Percentiles rank a stretch among this genome's conserved stretches.
Evolutionary conservation across 2,888 invertebrate genomes (phyloP).

Genomic region (Agrotis puta): DNA sequence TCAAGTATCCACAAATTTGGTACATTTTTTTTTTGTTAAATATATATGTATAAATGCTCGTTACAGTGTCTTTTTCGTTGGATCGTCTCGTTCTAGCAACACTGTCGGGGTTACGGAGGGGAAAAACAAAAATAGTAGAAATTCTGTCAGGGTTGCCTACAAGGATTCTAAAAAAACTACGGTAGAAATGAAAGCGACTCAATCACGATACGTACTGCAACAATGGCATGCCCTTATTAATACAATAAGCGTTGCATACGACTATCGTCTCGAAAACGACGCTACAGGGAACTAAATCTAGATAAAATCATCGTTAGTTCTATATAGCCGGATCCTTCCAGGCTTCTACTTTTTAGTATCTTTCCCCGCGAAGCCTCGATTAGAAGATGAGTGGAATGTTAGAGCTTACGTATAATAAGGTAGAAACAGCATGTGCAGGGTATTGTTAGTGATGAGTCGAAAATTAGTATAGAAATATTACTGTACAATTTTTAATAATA

Average conservation of each 20-base stretch:
- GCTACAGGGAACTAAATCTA: slow-evolving; percentile 81
- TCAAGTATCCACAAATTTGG: slow-evolving; percentile 85
- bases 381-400: slow-evolving; percentile 81
- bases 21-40: slow-evolving; percentile 77
- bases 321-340: slow-evolving; percentile 73
- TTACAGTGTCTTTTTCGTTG: slow-evolving; percentile 89
- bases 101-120: slow-evolving; percentile 75
- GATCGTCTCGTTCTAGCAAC: slow-evolving; percentile 82
- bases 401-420: slow-evolving; percentile 83
- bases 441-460: slow-evolving; percentile 90
- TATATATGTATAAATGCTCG: slow-evolving; percentile 86
- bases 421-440: slow-evolving; percentile 76
- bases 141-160: slow-evolving; percentile 71
- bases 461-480: slow-evolving; percentile 81
- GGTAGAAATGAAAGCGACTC: slow-evolving; percentile 80
- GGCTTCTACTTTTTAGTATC: slow-evolving; percentile 73
- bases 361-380: slow-evolving; percentile 77
- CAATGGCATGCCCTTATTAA: slow-evolving; percentile 89
- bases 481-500: slow-evolving; percentile 57
- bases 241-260: slow-evolving; percentile 91
- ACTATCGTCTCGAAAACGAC: slow-evolving; percentile 78
- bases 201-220: slow-evolving; percentile 91
- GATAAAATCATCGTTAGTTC: slow-evolving; percentile 68
- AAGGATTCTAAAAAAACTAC: slow-evolving; percentile 59
- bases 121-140: slow-evolving; percentile 75